phyloP scores from a whole-genome alignment of 2,888 invertebrate species.

The Hirtodrosophila trivittata region DNA sequence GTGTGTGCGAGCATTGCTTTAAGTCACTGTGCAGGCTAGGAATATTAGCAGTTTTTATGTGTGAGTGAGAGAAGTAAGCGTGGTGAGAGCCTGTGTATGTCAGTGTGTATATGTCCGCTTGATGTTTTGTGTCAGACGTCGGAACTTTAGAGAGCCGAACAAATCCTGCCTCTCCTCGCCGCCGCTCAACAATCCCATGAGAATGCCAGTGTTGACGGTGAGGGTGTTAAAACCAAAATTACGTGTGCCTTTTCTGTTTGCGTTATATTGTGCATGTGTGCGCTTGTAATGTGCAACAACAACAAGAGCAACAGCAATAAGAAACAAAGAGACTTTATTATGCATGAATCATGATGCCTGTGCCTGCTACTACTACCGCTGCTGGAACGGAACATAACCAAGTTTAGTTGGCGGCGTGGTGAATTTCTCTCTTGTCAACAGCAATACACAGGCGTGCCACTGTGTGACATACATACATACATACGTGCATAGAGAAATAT shows the following conservation, averaged over 20 bases:
- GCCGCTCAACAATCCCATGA: conserved; percentile 14
- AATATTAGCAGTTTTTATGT: conserved; percentile 2
- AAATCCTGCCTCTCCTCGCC: conserved; percentile 23
- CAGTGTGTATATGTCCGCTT: conserved; percentile 20
- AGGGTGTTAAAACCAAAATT: conserved; percentile 63
- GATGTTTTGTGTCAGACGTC: conserved; percentile 21
- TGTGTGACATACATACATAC: conserved; percentile 2
- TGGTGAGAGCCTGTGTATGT: conserved; percentile 22
- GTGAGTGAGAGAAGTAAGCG: conserved; percentile 23
- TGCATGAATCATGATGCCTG: conserved; percentile 62
- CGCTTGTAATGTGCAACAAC: conserved; percentile 51
- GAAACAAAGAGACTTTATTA: conserved; percentile 72
- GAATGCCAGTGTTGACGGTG: conserved; percentile 15
- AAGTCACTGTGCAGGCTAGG: conserved; percentile 43
- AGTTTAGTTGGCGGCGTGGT: conserved; percentile 59
- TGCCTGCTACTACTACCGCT: conserved; percentile 17
- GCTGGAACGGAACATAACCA: conserved; percentile 50
- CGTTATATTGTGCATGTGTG: conserved; percentile 23
- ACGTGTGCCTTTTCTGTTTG: conserved; percentile 38
- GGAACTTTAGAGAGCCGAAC: conserved; percentile 15
- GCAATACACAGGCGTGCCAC: conserved; percentile 30
- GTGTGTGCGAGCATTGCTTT: conserved; percentile 1
- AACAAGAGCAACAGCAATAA: conserved; percentile 27
- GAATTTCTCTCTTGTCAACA: conserved; percentile 55
- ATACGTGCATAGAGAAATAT: too few relatives aligned